A percentile compares a stretch with the other conserved stretches of the same genome.
Conservation (phyloP, 2,113 vertebrate species). For the Cacatua alba region DNA sequence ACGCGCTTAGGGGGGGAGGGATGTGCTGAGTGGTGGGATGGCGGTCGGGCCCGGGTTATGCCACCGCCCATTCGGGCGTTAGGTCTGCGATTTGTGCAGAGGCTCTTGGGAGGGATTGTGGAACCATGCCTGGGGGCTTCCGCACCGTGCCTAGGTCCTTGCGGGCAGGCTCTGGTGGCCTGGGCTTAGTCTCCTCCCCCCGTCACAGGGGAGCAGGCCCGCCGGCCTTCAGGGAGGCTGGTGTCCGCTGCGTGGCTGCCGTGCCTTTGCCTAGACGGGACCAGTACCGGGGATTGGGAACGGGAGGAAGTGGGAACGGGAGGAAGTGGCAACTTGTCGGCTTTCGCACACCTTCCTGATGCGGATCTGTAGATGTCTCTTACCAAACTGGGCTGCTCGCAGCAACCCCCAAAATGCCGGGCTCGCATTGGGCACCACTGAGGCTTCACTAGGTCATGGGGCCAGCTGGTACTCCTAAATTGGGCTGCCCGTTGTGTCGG, state of each 20-base stretch:
- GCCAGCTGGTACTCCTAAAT: accelerated
- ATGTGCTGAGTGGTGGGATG: accelerated
- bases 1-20: accelerated
- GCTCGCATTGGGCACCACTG: accelerated
- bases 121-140: accelerated
- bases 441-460: too few relatives aligned
- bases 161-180: too few relatives aligned
- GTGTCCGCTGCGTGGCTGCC: neutral
- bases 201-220: too few relatives aligned
- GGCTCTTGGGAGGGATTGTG: accelerated
- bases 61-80: accelerated
- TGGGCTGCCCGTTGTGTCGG: neutral
- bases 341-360: accelerated
- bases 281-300: accelerated
- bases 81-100: accelerated
- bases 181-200: too few relatives aligned
- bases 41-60: accelerated
- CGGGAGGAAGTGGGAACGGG: accelerated
- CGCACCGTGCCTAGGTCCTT: accelerated
- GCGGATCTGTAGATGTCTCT: accelerated
- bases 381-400: accelerated
- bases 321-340: accelerated
- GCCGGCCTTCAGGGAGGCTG: too few relatives aligned
- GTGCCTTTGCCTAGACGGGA: accelerated
- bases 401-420: accelerated